phyloP scores from a whole-genome alignment of 2,797 vertebrate species.

The Melanotaenia boesemani region DNA sequence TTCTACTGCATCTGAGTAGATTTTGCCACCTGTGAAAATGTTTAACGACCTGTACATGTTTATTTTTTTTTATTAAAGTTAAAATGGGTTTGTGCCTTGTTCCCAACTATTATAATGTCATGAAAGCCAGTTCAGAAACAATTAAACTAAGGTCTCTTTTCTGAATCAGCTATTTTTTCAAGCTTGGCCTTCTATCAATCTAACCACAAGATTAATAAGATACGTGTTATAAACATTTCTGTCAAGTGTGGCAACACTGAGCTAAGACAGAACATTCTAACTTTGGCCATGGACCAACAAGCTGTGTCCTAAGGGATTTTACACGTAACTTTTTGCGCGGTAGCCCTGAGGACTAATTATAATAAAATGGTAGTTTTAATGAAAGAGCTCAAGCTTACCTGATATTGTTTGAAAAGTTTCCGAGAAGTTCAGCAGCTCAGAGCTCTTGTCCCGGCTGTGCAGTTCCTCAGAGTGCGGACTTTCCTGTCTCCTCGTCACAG shows the following conservation, averaged over 20 bases:
- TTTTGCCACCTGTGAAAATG: conserved; percentile 1
- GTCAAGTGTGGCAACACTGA: not conserved
- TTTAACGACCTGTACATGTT: not conserved
- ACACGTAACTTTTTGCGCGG: conserved; percentile 34
- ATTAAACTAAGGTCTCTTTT: not conserved
- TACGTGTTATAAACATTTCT: not conserved
- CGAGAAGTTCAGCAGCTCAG: conserved; percentile 85
- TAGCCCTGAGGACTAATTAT: too few species aligned
- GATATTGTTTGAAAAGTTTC: conserved; percentile 87
- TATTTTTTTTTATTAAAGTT: not conserved
- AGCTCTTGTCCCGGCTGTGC: conserved; percentile 86
- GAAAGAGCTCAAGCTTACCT: conserved; percentile 72
- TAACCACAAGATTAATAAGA: not conserved
- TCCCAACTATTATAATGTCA: not conserved
- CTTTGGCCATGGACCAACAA: not conserved
- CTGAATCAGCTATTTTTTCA: not conserved
- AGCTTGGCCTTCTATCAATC: not conserved
- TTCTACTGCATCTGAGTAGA: not conserved
- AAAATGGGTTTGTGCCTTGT: not conserved
- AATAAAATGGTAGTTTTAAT: not conserved
- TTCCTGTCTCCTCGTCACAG: conserved; percentile 81
- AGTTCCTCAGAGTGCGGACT: conserved; percentile 87
- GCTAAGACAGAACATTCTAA: not conserved
- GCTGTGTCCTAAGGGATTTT: conserved; percentile 19
- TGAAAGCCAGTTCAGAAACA: not conserved